phyloP scores from a whole-genome alignment of 2,888 invertebrate species.

The Dysmachus trigonus region DNA sequence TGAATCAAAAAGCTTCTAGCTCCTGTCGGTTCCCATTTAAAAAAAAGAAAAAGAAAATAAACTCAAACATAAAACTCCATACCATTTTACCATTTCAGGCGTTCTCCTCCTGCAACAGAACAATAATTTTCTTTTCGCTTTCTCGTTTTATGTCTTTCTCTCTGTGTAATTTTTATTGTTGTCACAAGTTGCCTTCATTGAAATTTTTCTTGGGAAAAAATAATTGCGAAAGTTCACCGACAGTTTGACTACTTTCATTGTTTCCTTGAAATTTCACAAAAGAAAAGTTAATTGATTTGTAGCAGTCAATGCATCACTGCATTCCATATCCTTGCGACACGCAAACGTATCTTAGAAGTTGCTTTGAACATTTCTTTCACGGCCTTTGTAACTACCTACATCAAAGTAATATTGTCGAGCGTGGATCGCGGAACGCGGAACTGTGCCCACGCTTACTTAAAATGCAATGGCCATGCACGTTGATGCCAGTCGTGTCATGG shows the following conservation, averaged over 20 bases:
- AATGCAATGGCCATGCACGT: too few species aligned
- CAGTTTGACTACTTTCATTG: neutral
- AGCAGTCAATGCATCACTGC: neutral
- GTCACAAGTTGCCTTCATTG: neutral
- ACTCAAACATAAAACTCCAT: neutral
- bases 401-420: too few species aligned
- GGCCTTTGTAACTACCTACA: too few species aligned
- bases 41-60: neutral
- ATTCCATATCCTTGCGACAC: neutral
- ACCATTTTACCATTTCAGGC: neutral
- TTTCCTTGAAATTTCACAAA: neutral
- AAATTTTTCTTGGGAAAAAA: neutral
- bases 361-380: neutral
- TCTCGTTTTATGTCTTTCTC: neutral
- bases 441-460: too few species aligned
- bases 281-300: neutral
- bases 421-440: too few species aligned
- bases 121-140: neutral
- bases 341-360: neutral
- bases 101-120: neutral
- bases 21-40: neutral
- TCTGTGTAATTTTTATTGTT: constrained; percentile 1
- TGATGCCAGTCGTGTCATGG: too few species aligned
- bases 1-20: neutral
- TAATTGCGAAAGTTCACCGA: neutral